These are phyloP conservation scores for Drosophila leonis DNA, from an alignment of 2,888 invertebrate genomes.

Conservation along the genomic window DNA sequence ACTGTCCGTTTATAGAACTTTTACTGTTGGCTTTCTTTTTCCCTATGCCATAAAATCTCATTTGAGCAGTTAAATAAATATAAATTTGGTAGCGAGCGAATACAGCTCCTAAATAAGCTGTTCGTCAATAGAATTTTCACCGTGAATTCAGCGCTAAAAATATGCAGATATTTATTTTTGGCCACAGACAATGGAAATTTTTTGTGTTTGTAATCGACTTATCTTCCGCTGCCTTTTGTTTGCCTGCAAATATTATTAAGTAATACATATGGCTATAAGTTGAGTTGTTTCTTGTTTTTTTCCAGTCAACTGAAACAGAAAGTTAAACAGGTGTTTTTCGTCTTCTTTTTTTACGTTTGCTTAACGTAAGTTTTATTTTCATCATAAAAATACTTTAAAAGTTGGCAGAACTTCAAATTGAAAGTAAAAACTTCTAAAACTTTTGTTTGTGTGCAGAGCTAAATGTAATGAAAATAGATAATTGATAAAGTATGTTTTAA, in stretches of 20 bases:
- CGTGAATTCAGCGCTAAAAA: constrained; percentile 16
- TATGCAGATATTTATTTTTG: constrained; percentile 45
- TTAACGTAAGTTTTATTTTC: background rate
- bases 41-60: background rate
- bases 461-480: too few species aligned
- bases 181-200: constrained; percentile 40
- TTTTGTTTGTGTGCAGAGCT: background rate
- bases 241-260: constrained; percentile 38
- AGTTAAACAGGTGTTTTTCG: constrained; percentile 49
- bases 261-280: constrained; percentile 33
- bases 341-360: background rate
- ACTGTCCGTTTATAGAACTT: background rate
- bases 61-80: background rate
- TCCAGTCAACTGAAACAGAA: constrained; percentile 12
- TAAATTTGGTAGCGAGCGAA: too few species aligned
- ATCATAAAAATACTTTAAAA: constrained; percentile 6
- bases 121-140: background rate
- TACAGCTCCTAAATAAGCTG: too few species aligned
- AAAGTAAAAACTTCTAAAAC: background rate
- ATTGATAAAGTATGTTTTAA: background rate
- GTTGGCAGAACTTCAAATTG: background rate
- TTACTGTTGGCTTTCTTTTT: background rate
- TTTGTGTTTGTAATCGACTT: constrained; percentile 31
- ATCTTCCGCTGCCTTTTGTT: constrained; percentile 18
- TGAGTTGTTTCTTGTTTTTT: constrained; percentile 1